These are phyloP conservation scores for Rhopalosiphum nymphaeae DNA, from an alignment of 2,888 invertebrate genomes.

Conservation along the genomic window DNA sequence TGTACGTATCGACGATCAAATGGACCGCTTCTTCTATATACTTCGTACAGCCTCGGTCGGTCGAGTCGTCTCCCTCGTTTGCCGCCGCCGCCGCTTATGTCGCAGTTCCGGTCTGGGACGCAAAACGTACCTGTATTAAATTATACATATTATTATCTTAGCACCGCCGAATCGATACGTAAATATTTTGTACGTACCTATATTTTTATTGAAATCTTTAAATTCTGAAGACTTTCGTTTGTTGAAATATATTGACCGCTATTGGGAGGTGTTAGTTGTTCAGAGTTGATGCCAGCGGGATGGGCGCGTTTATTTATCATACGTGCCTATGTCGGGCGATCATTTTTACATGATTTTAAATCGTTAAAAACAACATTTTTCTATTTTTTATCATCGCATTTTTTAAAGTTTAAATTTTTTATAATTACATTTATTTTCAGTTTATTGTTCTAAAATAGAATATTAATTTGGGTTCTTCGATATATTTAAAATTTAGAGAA, in stretches of 20 bases:
- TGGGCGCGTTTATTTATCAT: neutral
- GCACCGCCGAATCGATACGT: neutral
- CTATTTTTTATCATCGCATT: neutral
- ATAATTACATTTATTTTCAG: neutral
- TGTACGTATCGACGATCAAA: neutral
- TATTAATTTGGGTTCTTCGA: neutral
- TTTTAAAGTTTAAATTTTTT: no score
- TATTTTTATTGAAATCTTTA: neutral
- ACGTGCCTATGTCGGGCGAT: neutral
- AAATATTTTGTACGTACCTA: neutral
- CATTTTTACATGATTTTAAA: no score
- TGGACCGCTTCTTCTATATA: conserved; percentile 6
- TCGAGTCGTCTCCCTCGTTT: conserved; percentile 22
- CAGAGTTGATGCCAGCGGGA: neutral
- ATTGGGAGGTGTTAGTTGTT: neutral
- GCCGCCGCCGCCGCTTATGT: neutral
- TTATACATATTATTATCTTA: neutral
- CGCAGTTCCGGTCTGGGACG: conserved; percentile 29
- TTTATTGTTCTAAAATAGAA: neutral
- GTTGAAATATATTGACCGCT: neutral
- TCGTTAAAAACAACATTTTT: neutral
- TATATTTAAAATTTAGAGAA: neutral
- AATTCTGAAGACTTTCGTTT: neutral
- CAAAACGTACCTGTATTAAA: neutral
- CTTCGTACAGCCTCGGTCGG: conserved; percentile 14